phyloP scores from a whole-genome alignment of 2,113 vertebrate genomes.

The Sylvia atricapilla region DNA sequence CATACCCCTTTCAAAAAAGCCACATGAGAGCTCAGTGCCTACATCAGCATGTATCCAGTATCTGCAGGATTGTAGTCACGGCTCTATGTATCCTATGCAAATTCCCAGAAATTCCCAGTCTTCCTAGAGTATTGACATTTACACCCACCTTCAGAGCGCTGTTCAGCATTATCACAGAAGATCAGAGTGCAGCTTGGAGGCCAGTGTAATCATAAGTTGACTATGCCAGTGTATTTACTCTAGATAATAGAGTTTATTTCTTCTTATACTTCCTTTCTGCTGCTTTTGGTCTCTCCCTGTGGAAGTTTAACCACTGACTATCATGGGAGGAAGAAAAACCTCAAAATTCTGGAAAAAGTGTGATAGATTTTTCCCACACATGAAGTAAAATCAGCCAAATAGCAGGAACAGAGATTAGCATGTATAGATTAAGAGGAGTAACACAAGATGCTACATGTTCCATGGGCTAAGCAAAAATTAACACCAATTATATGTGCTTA shows the following conservation, averaged over 20 bases:
- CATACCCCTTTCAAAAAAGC: neutral
- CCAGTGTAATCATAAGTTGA: neutral
- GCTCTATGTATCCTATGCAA: neutral
- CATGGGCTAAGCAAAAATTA: neutral
- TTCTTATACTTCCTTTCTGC: neutral
- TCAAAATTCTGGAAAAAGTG: neutral
- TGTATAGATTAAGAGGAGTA: neutral
- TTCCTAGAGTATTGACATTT: neutral
- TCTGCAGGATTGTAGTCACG: neutral
- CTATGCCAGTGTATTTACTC: slow-evolving; percentile 1
- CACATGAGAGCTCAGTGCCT: neutral
- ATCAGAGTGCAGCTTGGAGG: slow-evolving; percentile 10
- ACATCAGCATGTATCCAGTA: neutral
- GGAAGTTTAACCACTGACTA: neutral
- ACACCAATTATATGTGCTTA: neutral
- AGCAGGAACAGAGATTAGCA: neutral
- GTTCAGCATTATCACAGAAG: neutral
- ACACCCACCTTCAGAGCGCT: neutral
- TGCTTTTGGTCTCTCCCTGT: neutral
- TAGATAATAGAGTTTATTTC: slow-evolving; percentile 27
- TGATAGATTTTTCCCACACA: neutral
- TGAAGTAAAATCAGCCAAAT: rapidly evolving
- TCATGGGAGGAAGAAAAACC: neutral
- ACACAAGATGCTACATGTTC: neutral
- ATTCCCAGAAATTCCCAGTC: neutral